Conservation (phyloP, 1,140 invertebrate genomes). For the Habropoda laboriosa region DNA sequence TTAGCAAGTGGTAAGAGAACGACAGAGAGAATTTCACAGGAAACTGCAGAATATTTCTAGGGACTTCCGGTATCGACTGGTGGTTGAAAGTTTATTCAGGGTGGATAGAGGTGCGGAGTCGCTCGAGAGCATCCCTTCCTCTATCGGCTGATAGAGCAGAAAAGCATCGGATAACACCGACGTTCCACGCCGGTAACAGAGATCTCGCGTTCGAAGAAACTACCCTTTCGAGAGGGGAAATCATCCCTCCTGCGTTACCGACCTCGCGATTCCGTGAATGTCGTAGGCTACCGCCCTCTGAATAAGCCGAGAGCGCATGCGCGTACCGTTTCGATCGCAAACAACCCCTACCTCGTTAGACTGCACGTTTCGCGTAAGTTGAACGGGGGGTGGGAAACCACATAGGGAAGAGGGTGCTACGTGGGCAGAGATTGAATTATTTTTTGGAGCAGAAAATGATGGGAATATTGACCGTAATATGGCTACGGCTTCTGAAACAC, state of each 20-base stretch:
- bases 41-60: neutral
- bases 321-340: constrained; percentile 74
- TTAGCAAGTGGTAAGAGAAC: neutral
- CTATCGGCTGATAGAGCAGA: too few relatives aligned
- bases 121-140: neutral
- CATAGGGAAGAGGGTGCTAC: neutral
- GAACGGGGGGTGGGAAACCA: neutral
- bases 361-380: constrained; percentile 30
- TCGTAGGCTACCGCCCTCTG: constrained; percentile 66
- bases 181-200: constrained; percentile 41
- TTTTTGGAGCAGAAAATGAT: neutral
- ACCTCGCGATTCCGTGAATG: constrained; percentile 17
- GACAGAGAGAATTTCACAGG: neutral
- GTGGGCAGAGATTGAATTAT: neutral
- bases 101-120: neutral
- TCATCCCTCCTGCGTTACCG: constrained; percentile 68
- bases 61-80: neutral
- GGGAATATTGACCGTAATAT: neutral
- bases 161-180: neutral
- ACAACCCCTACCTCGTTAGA: constrained; percentile 45
- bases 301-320: constrained; percentile 72
- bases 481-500: neutral
- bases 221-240: constrained; percentile 25
- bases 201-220: neutral
- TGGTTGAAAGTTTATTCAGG: neutral